Evolutionary conservation across 2,113 vertebrate species (phyloP).

Genomic region (Galbula dea): DNA sequence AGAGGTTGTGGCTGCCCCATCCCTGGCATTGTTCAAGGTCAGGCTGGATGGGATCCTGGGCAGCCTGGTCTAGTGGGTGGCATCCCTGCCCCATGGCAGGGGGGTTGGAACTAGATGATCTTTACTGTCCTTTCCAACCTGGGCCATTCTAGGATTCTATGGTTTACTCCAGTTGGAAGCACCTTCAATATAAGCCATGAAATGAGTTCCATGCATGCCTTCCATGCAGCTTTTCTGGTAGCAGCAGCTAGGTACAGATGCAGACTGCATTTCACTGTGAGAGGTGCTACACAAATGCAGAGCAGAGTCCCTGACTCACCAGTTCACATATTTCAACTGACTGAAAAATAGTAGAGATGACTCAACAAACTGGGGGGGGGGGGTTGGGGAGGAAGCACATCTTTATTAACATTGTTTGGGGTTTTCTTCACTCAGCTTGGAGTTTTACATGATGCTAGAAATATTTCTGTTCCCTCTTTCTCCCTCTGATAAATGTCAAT

Average conservation of each 20-base stretch:
- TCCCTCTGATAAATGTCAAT: background rate
- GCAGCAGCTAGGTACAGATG: background rate
- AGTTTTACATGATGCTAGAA: background rate
- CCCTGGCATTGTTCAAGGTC: too few relatives aligned
- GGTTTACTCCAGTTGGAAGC: background rate
- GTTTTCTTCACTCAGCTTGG: background rate
- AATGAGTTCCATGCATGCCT: background rate
- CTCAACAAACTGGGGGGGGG: fast-evolving
- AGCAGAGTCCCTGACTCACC: background rate
- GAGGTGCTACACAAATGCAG: background rate
- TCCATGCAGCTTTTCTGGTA: background rate
- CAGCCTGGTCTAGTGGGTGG: too few relatives aligned
- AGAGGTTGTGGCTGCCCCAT: too few relatives aligned
- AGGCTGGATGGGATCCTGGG: too few relatives aligned
- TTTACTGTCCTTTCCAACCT: too few relatives aligned
- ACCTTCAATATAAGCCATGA: background rate
- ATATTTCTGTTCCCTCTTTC: background rate
- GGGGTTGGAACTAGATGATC: too few relatives aligned
- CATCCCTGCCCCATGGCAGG: too few relatives aligned
- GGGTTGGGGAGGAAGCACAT: background rate
- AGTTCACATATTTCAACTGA: background rate
- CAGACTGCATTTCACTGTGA: background rate
- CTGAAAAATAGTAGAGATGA: background rate
- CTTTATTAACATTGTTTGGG: background rate
- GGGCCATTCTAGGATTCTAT: too few relatives aligned